Base-by-base conservation (phyloP, 2,888 invertebrate species). In the Eupelmus urozonus region DNA sequence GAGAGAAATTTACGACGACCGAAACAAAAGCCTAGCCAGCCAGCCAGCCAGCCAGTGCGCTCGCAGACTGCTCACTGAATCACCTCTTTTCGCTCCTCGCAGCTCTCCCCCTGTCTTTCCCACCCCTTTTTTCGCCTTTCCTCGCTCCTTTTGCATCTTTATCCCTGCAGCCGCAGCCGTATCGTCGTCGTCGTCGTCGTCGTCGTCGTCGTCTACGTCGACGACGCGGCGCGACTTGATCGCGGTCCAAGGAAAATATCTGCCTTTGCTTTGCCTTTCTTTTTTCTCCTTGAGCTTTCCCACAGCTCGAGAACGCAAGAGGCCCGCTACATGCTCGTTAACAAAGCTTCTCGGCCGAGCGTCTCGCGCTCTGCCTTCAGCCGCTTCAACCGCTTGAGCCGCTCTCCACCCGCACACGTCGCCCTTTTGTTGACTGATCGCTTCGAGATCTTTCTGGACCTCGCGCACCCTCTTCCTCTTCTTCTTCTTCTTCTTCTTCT, bases 191-290 rank as follows among this genome's bases (percentile, higher is more conserved):
- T n/a, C n/a, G n/a, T n/a, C n/a, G n/a, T n/a, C n/a, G n/a, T n/a
- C n/a, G n/a, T n/a, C n/a, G n/a, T n/a, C n/a, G n/a, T n/a, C n/a
- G n/a, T n/a, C n/a, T n/a, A n/a, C n/a, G n/a, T n/a, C 60, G 78
- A 74, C 78, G 70, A 74, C 63, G 78, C 20, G 27, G 55, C 11
- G 20, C 59, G 29, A 76, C n/a, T 79, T 79, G 76, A 79, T 70
- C 67, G 25, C 62, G 27, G 70, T 78, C 75, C 77, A 80, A 80
- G 77, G 65, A 66, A 80, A 77, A 80, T 78, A 80, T 75, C 71
- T 40, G 40, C 25, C 1, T 42, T 29, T 5, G n/a, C 18, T 49
- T 20, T 25, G 7, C 18, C 42, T 57, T 40, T 29, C 29, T 57
- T 73, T 57, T 55, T 49, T n/a, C 18, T 18, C 2, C 23, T 18